Evolutionary conservation across 2,113 vertebrate genomes (phyloP), one percentile per base, ranked within the genome.

Genomic region (Saguinus imperator): DNA sequence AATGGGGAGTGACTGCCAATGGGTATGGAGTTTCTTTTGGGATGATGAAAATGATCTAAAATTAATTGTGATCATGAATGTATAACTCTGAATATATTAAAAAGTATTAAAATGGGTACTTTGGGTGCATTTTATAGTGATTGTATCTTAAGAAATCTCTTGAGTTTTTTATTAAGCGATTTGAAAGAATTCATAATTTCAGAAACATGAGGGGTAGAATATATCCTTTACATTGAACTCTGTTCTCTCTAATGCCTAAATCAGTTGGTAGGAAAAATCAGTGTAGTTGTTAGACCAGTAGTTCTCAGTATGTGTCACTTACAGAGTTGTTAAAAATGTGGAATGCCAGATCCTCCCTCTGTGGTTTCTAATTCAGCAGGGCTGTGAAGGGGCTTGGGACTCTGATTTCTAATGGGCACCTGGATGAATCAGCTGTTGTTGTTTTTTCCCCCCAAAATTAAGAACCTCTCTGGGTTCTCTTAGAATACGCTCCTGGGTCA

Each of bases 101-200:
- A 83, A 92, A n/a, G 2, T 35, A 58, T 14, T 37, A 6, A 55
- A 29, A 72, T 68, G 13, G 58, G 3, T 1, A 45, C 10, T 72
- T 73, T 76, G 20, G 43, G 14, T 70, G 83, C 43, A 52, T 48
- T 58, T 10, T 64, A 32, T 64, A 29, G 20, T 81, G 48, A 61
- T 85, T 90, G 18, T 88, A 35, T 84, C 25, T 45, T 35, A 82
- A 82, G 57, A 72, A 58, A 84, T 23, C 82, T 83, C 9, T 89
- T 79, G 27, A 70, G 20, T 88, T 48, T 57, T 57, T 3, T 3
- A 58, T 76, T 75, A 79, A 90, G 57, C 72, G 84, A 14, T 77
- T 94, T 81, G 58, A 72, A 93, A 77, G 21, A 93, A 61, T 72
- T 87, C 20, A 35, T 87, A 57, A 58, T 45, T 88, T 95, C 18